phyloP scores from a whole-genome alignment of 2,888 invertebrate genomes.

The Drosophila algonquin region DNA sequence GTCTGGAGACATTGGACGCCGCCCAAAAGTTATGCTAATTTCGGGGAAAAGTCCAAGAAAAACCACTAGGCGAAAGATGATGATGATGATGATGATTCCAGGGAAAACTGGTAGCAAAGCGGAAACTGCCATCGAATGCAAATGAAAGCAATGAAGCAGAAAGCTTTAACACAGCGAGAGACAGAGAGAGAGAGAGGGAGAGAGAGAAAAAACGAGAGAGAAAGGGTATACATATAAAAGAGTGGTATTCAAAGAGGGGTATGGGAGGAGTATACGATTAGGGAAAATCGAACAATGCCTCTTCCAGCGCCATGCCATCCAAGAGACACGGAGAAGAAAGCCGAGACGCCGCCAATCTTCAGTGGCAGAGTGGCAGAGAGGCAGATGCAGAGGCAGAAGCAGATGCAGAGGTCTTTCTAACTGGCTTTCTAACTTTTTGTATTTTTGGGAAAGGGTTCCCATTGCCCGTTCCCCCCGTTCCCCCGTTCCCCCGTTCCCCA shows the following conservation, averaged over 20 bases:
- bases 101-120: conserved; percentile 52
- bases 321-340: conserved; percentile 33
- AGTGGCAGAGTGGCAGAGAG: neutral
- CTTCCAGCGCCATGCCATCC: conserved; percentile 42
- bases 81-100: conserved; percentile 27
- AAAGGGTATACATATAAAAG: conserved; percentile 32
- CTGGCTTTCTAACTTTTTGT: conserved; percentile 26
- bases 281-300: conserved; percentile 75
- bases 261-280: conserved; percentile 61
- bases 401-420: conserved; percentile 3
- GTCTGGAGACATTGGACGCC: conserved; percentile 31
- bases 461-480: conserved; percentile 16
- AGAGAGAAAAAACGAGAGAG: conserved; percentile 25
- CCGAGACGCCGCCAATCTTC: conserved; percentile 36
- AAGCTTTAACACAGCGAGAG: conserved; percentile 36
- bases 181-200: conserved; percentile 20
- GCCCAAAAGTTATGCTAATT: conserved; percentile 64
- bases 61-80: conserved; percentile 15
- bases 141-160: conserved; percentile 74
- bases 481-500: too few relatives aligned
- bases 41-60: conserved; percentile 24
- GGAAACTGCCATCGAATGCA: conserved; percentile 65
- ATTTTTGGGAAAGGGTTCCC: conserved; percentile 64
- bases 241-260: conserved; percentile 1
- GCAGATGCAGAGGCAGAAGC: too few relatives aligned